Conservation (phyloP, 2,797 vertebrate genomes). For the Helostoma temminkii region DNA sequence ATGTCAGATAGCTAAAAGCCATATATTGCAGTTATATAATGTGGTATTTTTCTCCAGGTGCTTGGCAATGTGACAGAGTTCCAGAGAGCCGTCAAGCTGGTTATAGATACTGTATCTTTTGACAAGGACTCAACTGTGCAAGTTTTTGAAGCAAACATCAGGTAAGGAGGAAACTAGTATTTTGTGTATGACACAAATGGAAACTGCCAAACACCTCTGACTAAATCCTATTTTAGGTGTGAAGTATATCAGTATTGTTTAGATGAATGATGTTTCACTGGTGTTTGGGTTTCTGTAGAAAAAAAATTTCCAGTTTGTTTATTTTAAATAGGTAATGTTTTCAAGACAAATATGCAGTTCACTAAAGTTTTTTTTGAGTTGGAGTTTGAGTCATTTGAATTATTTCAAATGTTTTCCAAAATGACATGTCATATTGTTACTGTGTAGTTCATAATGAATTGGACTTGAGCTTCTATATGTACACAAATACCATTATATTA, state of each 20-base stretch:
- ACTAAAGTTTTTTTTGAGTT: too few relatives aligned
- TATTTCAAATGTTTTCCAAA: neutral
- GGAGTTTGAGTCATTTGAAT: neutral
- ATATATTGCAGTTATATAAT: neutral
- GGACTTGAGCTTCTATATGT: too few relatives aligned
- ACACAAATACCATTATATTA: too few relatives aligned
- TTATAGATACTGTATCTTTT: constrained; percentile 97
- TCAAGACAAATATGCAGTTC: too few relatives aligned
- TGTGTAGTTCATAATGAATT: neutral
- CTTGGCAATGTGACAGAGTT: constrained; percentile 97
- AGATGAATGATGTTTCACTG: neutral
- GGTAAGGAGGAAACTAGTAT: constrained; percentile 78
- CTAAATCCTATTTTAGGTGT: neutral
- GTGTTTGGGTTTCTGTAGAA: neutral
- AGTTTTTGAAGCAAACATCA: constrained; percentile 98
- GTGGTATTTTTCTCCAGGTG: constrained; percentile 83
- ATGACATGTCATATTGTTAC: neutral
- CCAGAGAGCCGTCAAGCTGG: constrained; percentile 94
- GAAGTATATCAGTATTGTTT: neutral
- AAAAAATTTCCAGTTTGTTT: neutral
- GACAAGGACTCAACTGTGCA: constrained; percentile 98
- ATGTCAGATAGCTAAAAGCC: neutral
- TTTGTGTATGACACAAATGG: neutral
- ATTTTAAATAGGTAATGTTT: neutral
- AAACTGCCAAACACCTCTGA: neutral